Evolutionary conservation across 2,888 invertebrate species (phyloP), one percentile per base, ranked within the genome.

Genomic region (Pycnomerus fuliginosus): DNA sequence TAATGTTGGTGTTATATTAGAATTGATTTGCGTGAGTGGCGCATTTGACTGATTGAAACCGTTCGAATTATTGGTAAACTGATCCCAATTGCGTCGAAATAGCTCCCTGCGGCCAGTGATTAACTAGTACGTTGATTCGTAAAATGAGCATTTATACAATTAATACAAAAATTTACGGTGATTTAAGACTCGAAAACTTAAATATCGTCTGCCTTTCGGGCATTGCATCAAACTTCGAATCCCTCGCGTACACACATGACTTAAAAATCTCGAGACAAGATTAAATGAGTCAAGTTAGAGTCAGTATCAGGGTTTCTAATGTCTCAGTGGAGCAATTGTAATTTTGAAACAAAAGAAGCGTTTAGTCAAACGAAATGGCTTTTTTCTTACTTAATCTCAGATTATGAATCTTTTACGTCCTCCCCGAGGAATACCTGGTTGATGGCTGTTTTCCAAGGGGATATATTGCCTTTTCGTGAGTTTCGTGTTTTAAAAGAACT

Each of bases 401-500:
- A 69, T 69, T 69, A 70, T 70, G 69, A 70, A 68, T 70, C 68
- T 70, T 69, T 68, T 66, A 67, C 62, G 52, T 60, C 52, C 55
- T 64, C 68, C 63, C 60, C 34, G 35, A 60, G 65, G 68, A 61
- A 67, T 68, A 67, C 66, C 68, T 66, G 65, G 63, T 63, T 63
- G 66, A 65, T 57, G 58, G 59, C 59, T 57, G 44, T 24, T 39
- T 44, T 38, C 39, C 38, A 30, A 33, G 44, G 44, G 44, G 44
- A 44, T 39, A 44, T 44, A 44, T 44, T 44, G 44, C 39, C 44
- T 44, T 40, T 40, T 25, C 33, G 40, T 40, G 32, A 30, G 36
- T 24, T 41, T 14, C 41, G 34, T 34, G 34, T 33, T 30, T 36
- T 43, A 44, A 34, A 38, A 48, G 50, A 51, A 56, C 52, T 56